These are phyloP conservation scores for Mormyrus iriodes DNA, from an alignment of 2,113 vertebrate genomes.

Conservation along the genomic window DNA sequence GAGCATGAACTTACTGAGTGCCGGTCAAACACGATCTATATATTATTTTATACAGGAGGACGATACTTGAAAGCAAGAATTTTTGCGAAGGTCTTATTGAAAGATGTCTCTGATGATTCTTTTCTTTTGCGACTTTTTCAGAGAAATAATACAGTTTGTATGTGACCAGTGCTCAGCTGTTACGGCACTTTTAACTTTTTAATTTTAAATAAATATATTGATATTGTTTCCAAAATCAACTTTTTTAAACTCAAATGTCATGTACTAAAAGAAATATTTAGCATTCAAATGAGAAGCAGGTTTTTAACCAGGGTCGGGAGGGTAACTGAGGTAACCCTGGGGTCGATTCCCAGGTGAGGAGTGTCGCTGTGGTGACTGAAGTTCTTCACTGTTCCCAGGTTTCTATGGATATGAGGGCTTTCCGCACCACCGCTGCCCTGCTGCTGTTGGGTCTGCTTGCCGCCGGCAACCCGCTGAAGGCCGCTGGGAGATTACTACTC, in stretches of 20 bases:
- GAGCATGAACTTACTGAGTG: background rate
- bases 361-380: background rate
- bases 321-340: background rate
- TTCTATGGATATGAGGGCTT: background rate
- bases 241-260: background rate
- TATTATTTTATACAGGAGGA: background rate
- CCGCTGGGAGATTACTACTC: constrained; percentile 32
- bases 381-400: background rate
- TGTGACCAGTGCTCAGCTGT: background rate
- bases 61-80: too few species aligned
- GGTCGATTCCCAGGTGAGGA: background rate
- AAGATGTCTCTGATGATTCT: background rate
- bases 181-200: background rate
- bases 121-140: background rate
- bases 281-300: background rate
- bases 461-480: constrained; percentile 13
- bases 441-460: constrained; percentile 39
- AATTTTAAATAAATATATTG: background rate
- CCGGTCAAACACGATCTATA: background rate
- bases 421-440: constrained; percentile 1
- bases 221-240: background rate
- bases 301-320: background rate
- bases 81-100: background rate
- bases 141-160: background rate
- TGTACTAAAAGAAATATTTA: background rate